These are phyloP conservation scores for Diorhabda carinulata DNA, from an alignment of 1,140 invertebrate species.

Conservation along the genomic window DNA sequence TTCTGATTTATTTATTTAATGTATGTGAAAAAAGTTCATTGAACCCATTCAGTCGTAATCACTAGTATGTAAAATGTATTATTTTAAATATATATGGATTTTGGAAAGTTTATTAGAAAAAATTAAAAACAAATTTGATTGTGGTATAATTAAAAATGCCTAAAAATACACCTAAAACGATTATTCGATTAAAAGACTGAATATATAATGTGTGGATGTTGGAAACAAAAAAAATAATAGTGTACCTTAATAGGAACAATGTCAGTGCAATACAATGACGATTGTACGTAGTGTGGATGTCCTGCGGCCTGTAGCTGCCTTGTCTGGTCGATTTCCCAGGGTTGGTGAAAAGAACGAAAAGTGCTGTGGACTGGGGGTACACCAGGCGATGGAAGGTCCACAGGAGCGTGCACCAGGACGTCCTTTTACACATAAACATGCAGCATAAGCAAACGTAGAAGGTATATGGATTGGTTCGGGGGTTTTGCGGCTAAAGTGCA, in stretches of 20 bases:
- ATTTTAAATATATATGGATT: too few relatives aligned
- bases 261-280: conserved; percentile 55
- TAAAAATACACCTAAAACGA: too few relatives aligned
- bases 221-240: conserved; percentile 6
- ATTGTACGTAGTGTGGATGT: conserved; percentile 43
- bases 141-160: too few relatives aligned
- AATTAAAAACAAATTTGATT: too few relatives aligned
- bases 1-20: too few relatives aligned
- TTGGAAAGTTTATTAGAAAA: too few relatives aligned
- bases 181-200: too few relatives aligned
- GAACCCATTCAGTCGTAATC: too few relatives aligned
- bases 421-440: conserved; percentile 48
- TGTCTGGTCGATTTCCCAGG: conserved; percentile 55
- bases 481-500: conserved; percentile 15
- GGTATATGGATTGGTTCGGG: background rate
- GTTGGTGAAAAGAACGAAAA: conserved; percentile 55
- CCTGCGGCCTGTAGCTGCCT: conserved; percentile 47
- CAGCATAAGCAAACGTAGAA: conserved; percentile 43
- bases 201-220: background rate
- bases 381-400: conserved; percentile 43
- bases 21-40: too few relatives aligned
- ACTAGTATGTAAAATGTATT: too few relatives aligned
- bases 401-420: conserved; percentile 48
- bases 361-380: conserved; percentile 50
- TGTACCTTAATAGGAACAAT: conserved; percentile 67